Evolutionary conservation across 2,797 vertebrate species (phyloP), one percentile per base, ranked within the genome.

Genomic region (Sebastes cheni): DNA sequence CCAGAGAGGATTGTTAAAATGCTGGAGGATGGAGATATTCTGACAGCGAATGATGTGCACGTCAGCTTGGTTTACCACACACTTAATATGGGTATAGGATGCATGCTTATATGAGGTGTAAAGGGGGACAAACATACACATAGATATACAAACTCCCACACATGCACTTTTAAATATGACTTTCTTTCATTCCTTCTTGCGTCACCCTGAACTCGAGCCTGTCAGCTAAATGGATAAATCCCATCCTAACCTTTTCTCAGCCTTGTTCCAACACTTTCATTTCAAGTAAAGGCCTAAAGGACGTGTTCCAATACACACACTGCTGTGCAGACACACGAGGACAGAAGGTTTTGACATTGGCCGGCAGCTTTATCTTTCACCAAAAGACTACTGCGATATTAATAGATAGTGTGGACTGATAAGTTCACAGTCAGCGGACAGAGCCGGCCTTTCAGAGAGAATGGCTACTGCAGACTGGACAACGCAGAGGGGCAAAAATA

Each of bases 351-450:
- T 29, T 79, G 72, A 85, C 81, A 80, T 8, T 72, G 46, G 46
- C 73, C n/a, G 1, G 11, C 4, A 20, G 81, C 78, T 87, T 79
- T 36, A 70, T 79, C 67, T 80, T 75, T 67, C 58, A 81, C 60
- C 54, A 72, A 70, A 77, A 79, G 76, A 72, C 58, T 10, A 14
- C 65, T 6, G 59, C 58, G 70, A 77, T 77, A 74, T 77, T 81
- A 79, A 79, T 52, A 81, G 70, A 81, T 60, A 5, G 75, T 22
- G 64, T 67, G 4, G 16, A 75, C 23, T 59, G 75, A 85, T 77
- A 71, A 76, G 56, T 79, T 72, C 72, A 65, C 32, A 72, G 81
- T 20, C 22, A 12, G 61, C 10, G 32, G 55, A 75, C 27, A 52
- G 42, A 75, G 16, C 9, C 12, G 3, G 36, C 52, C 13, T 25